Percentiles rank a stretch among this genome's conserved stretches.
Evolutionary conservation across 2,888 invertebrate genomes (phyloP).

Genomic region (Crocallis elinguaria): DNA sequence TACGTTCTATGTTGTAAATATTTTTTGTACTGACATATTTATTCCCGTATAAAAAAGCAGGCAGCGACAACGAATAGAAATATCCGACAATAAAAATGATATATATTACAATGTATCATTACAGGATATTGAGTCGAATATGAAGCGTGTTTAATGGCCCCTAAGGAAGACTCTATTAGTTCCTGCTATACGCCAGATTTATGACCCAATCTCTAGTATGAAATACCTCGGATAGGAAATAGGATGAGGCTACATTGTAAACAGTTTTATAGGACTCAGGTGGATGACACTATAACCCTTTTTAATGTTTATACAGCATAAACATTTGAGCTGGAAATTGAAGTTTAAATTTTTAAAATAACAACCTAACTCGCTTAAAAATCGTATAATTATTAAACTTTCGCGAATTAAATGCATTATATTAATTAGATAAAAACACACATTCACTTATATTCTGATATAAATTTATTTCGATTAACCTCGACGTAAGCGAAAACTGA

Average conservation of each 20-base stretch:
- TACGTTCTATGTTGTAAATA: too few species aligned
- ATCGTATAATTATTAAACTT: too few species aligned
- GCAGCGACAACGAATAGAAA: slow-evolving; percentile 11
- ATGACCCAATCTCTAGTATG: slow-evolving; percentile 60
- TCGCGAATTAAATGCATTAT: too few species aligned
- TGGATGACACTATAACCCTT: not conserved
- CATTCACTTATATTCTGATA: too few species aligned
- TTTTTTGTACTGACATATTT: too few species aligned
- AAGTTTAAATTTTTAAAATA: not conserved
- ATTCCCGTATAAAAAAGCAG: not conserved
- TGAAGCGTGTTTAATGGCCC: slow-evolving; percentile 61
- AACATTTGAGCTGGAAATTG: slow-evolving; percentile 5
- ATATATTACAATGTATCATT: slow-evolving; percentile 31
- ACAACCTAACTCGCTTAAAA: not conserved
- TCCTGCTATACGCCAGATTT: slow-evolving; percentile 61
- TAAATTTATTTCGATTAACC: too few species aligned
- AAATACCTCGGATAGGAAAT: slow-evolving; percentile 44
- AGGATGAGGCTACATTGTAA: slow-evolving; percentile 35
- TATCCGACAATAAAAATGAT: slow-evolving; percentile 32
- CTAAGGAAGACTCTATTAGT: slow-evolving; percentile 67
- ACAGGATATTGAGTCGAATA: slow-evolving; percentile 38
- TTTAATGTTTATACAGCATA: slow-evolving; percentile 12
- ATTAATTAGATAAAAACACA: too few species aligned
- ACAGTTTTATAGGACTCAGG: slow-evolving; percentile 35
- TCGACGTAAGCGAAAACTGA: too few species aligned